phyloP scores from a whole-genome alignment of 2,888 invertebrate genomes.

The Synergus laeviventris region DNA sequence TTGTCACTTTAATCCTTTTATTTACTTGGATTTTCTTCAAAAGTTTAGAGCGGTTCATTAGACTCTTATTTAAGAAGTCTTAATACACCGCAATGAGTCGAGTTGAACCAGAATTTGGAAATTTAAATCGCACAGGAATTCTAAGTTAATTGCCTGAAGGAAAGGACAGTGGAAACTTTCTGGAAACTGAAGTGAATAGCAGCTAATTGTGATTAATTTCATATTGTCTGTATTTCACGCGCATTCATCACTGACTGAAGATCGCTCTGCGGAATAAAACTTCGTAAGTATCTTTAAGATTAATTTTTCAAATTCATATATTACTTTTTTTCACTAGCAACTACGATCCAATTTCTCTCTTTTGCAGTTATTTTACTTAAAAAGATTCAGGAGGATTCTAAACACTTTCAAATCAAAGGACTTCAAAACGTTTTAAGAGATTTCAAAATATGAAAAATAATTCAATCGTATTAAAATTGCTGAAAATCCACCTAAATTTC shows the following conservation, averaged over 20 bases:
- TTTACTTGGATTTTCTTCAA: neutral
- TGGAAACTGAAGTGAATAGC: constrained; percentile 62
- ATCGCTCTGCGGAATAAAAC: neutral
- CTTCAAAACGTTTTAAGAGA: too few relatives aligned
- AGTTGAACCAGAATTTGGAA: constrained; percentile 35
- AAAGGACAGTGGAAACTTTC: constrained; percentile 42
- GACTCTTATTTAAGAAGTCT: constrained; percentile 12
- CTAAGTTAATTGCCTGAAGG: constrained; percentile 40
- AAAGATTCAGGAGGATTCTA: too few relatives aligned
- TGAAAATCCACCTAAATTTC: too few relatives aligned
- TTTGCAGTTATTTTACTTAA: too few relatives aligned
- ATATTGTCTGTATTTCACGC: constrained; percentile 62
- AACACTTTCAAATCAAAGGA: too few relatives aligned
- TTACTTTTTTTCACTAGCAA: too few relatives aligned
- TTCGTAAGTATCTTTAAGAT: constrained; percentile 25
- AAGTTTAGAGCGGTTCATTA: neutral
- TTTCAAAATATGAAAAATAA: too few relatives aligned
- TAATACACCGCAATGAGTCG: neutral
- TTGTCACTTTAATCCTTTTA: neutral
- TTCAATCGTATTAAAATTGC: too few relatives aligned
- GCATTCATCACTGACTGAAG: constrained; percentile 30
- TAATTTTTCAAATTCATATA: neutral
- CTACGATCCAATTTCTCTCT: too few relatives aligned
- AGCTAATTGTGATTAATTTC: constrained; percentile 73
- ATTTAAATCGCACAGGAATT: constrained; percentile 38